Percentiles rank a stretch among this genome's conserved stretches.
These are phyloP conservation scores for Chaetura pelagica DNA, from an alignment of 2,113 vertebrate genomes.

Conservation along the genomic window DNA sequence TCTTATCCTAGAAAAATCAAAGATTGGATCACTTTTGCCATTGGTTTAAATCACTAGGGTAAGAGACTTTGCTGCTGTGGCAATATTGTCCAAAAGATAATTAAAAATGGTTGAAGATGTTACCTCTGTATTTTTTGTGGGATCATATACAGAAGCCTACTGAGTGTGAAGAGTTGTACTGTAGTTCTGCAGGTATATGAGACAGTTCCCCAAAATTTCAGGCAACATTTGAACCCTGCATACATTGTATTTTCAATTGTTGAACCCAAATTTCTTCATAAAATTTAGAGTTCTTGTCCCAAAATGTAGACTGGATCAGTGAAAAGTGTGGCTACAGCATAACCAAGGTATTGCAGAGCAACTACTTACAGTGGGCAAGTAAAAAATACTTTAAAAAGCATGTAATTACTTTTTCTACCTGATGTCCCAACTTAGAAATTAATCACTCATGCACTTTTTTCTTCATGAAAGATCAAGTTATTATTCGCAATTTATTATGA, in stretches of 20 bases:
- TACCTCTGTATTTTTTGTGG: neutral
- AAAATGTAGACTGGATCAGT: neutral
- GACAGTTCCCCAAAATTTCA: neutral
- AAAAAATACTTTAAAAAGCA: neutral
- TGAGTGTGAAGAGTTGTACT: neutral
- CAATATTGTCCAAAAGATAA: neutral
- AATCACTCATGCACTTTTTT: neutral
- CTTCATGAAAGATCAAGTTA: neutral
- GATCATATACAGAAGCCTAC: neutral
- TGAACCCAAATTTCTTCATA: neutral
- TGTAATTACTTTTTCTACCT: neutral
- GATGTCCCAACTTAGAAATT: neutral
- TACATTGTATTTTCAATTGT: neutral
- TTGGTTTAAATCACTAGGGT: neutral
- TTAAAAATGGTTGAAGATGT: neutral
- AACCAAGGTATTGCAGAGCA: neutral
- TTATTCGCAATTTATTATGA: neutral
- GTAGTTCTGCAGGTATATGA: neutral
- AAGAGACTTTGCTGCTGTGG: neutral
- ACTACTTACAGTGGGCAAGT: neutral
- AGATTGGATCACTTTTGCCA: neutral
- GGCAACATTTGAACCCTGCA: neutral
- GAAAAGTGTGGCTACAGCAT: neutral
- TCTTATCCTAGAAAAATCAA: neutral
- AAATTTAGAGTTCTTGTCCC: neutral